Percentiles rank a stretch among this genome's conserved stretches.
Conservation (phyloP, 2,888 invertebrate genomes). For the Myathropa florea region DNA sequence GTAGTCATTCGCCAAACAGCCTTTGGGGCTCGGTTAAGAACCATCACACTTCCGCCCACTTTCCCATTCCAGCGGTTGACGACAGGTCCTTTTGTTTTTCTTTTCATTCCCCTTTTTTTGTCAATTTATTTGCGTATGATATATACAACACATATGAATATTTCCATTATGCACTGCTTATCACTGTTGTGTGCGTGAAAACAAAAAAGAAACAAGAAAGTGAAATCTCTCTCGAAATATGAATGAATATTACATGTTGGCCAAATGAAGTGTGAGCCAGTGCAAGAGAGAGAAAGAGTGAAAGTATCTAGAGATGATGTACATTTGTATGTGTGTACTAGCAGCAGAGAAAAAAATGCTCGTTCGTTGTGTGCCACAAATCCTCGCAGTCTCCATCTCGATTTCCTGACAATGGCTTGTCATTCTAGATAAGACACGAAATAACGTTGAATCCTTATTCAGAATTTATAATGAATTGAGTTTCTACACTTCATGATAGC, state of each 20-base stretch:
- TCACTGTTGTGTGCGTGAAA: conserved; percentile 9
- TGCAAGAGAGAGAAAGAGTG: not conserved
- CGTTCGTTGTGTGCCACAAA: conserved; percentile 41
- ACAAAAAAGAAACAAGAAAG: conserved; percentile 16
- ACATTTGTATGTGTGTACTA: not conserved
- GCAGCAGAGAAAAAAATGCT: conserved; percentile 2
- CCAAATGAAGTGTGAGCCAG: conserved; percentile 28
- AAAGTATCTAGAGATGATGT: not conserved
- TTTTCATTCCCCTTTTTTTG: conserved; percentile 24
- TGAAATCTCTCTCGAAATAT: conserved; percentile 3
- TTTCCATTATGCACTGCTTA: conserved; percentile 48
- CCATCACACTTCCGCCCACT: not conserved
- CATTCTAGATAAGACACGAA: conserved; percentile 71
- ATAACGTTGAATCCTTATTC: conserved; percentile 65
- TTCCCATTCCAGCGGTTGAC: not conserved
- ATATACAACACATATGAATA: conserved; percentile 8
- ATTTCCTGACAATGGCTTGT: conserved; percentile 68
- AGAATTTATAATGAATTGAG: conserved; percentile 71
- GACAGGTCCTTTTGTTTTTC: conserved; percentile 49
- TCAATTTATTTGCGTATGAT: conserved; percentile 52
- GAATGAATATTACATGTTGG: conserved; percentile 24
- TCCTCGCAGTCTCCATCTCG: conserved; percentile 56
- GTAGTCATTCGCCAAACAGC: conserved; percentile 12
- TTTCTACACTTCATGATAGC: conserved; percentile 50
- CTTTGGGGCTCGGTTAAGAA: not conserved